A percentile compares a stretch with the other conserved stretches of the same genome.
Conservation (phyloP, 2,888 invertebrate genomes). For the Shargacucullia verbasci region DNA sequence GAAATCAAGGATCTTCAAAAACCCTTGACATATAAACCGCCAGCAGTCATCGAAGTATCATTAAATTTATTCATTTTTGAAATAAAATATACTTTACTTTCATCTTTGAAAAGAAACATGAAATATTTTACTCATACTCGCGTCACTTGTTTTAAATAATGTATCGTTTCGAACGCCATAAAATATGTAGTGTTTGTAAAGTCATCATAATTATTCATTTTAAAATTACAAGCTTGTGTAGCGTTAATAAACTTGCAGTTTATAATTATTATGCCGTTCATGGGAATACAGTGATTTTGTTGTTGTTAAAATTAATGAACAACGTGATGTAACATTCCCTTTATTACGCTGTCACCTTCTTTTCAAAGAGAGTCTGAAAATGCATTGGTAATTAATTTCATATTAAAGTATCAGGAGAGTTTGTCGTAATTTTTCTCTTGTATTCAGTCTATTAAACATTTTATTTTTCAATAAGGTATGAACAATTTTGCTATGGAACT, state of each 20-base stretch:
- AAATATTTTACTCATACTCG: no score
- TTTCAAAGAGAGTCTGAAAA: background rate
- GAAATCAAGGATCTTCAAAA: no score
- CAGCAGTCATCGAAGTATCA: no score
- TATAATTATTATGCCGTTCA: constrained; percentile 8
- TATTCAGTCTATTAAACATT: no score
- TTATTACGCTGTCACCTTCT: constrained; percentile 5
- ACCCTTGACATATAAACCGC: no score
- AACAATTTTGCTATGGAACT: no score
- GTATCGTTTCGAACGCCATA: background rate
- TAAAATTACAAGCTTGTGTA: constrained; percentile 3
- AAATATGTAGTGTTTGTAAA: background rate
- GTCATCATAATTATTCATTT: constrained; percentile 1
- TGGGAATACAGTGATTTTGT: constrained; percentile 1
- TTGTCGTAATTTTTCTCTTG: no score
- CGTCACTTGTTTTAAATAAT: background rate
- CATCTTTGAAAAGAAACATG: no score
- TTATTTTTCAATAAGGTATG: no score
- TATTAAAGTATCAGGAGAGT: background rate
- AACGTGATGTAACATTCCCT: constrained; percentile 4
- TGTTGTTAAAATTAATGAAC: constrained; percentile 13
- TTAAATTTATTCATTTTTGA: no score
- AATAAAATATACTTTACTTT: no score
- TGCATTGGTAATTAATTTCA: background rate
- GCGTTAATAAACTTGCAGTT: constrained; percentile 8